Evolutionary conservation across 1,140 invertebrate species (phyloP), one percentile per base, ranked within the genome.

Genomic region (Pentalonia nigronervosa): DNA sequence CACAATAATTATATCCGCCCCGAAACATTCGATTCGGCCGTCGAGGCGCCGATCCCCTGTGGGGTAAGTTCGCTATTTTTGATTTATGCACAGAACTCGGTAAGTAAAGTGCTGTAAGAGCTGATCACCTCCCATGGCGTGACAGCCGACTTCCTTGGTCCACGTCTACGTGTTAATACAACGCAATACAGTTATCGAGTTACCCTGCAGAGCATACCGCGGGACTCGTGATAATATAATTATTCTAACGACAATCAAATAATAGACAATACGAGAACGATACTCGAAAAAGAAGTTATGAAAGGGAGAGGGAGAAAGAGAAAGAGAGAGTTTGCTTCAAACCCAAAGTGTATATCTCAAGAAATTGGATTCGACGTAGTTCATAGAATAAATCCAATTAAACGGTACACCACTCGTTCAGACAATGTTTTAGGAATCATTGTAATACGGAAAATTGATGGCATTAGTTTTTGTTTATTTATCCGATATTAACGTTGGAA

Each of bases 71-170:
- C 81, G 21, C 6, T 83, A 45, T 93, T 86, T 86, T 86, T 86
- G 91, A 93, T 86, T 93, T 84, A 84, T 83, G 76, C 67, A 92
- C 91, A 50, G 21, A 89, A 23, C 21, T 56, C 34, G 21, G 88
- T 45, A n/a, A 67, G 53, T 90, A 45, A 81, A 91, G 60, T 81
- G 90, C 67, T 30, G 20, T 30, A 47, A n/a, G 14, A 48, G n/a
- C 25, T n/a, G 36, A 45, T 45, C 90, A 7, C 53, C 56, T 17
- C 41, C 41, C 41, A 17, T 45, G 41, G 45, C 7, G 36, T 67
- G 45, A 76, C 56, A 45, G 56, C 60, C 30, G 25, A 67, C 67
- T 67, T 76, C 53, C 20, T 60, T 60, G 4, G 9, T 90, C 11
- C 48, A 50, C 88, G 20, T 36, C 41, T n/a, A 34, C 30, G 30